These are phyloP conservation scores for Chlorops oryzae DNA, from an alignment of 1,140 invertebrate species.

Conservation along the genomic window DNA sequence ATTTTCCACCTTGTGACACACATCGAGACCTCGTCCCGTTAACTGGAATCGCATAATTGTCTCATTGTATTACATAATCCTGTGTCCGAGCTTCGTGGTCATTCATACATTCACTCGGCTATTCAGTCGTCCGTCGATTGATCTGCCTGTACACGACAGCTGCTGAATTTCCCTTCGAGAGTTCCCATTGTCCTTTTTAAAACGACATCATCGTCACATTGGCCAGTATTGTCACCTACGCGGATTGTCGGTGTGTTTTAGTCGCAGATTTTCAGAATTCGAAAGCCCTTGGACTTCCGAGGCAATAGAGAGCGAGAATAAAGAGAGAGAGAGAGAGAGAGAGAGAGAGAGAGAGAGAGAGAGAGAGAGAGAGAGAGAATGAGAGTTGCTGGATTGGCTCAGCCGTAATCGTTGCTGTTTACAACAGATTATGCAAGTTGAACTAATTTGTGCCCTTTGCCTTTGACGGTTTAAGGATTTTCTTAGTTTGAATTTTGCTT, in stretches of 20 bases:
- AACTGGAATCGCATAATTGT: no score
- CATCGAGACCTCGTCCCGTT: no score
- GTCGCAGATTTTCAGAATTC: not conserved
- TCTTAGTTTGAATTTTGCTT: not conserved
- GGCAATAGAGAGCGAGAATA: no score
- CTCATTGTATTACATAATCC: no score
- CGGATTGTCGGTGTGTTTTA: not conserved
- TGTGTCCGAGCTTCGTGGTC: no score
- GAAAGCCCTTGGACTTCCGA: slow-evolving; percentile 2
- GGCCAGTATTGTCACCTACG: not conserved
- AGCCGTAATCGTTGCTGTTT: slow-evolving; percentile 28
- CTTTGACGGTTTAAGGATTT: not conserved
- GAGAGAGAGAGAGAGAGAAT: not conserved
- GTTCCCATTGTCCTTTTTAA: not conserved
- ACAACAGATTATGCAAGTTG: slow-evolving; percentile 32
- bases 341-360: no score
- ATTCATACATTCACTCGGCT: not conserved
- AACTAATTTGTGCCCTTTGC: not conserved
- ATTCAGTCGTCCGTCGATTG: not conserved
- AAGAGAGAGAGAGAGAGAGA: no score
- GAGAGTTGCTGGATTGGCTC: slow-evolving; percentile 21
- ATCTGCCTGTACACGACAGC: slow-evolving; percentile 13
- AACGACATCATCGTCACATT: not conserved
- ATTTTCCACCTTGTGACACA: no score
- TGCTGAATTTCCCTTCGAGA: slow-evolving; percentile 29